Conservation (phyloP, 2,113 vertebrate genomes). For the Cricetomys ansorgei region DNA sequence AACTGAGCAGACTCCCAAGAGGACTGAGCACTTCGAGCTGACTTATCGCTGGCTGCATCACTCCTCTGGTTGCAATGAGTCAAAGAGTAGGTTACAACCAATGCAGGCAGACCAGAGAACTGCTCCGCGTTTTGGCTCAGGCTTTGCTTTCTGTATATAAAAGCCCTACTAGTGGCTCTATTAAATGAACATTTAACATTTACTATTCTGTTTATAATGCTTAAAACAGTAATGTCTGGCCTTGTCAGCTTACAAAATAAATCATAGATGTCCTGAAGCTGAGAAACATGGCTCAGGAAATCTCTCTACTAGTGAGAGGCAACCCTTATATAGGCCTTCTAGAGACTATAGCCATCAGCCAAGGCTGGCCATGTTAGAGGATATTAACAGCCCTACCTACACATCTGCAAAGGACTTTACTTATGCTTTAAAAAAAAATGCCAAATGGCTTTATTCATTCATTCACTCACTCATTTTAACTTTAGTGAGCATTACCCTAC, state of each 20-base stretch:
- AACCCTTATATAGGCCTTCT: constrained; percentile 63
- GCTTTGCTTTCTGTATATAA: constrained; percentile 73
- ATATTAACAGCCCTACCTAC: not conserved
- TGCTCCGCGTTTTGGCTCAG: constrained; percentile 63
- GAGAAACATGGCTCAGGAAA: constrained; percentile 64
- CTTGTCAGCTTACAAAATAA: constrained; percentile 76
- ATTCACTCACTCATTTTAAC: no score
- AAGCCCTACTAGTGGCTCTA: constrained; percentile 66
- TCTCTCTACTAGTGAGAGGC: constrained; percentile 28
- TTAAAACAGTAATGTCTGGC: constrained; percentile 79
- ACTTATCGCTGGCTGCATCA: constrained; percentile 34
- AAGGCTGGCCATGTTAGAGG: constrained; percentile 20
- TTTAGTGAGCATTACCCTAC: not conserved
- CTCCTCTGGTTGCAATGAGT: constrained; percentile 64
- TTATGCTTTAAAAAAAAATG: not conserved
- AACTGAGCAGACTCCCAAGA: not conserved
- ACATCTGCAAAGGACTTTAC: not conserved
- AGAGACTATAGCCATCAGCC: constrained; percentile 33
- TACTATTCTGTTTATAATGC: constrained; percentile 80
- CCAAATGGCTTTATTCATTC: not conserved
- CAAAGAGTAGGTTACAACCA: constrained; percentile 61
- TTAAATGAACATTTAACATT: constrained; percentile 75
- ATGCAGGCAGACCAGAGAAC: constrained; percentile 62
- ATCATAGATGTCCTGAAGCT: constrained; percentile 68
- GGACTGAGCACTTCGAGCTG: not conserved